These are phyloP conservation scores for Orcinus orca DNA, from an alignment of 2,113 vertebrate species.

Conservation along the genomic window DNA sequence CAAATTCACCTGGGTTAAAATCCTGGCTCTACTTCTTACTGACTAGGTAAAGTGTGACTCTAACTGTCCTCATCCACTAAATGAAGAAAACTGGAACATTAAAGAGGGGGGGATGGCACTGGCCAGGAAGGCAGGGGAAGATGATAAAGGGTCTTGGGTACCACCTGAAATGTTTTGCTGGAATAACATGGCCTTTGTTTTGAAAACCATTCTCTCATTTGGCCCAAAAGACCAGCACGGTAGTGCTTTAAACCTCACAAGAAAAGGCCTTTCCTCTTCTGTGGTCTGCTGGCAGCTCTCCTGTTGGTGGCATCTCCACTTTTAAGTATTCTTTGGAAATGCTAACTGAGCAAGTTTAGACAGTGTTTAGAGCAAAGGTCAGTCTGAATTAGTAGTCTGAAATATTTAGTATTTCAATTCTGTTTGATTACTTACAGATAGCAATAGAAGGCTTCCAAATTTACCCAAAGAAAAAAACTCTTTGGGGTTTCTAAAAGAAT, in stretches of 20 bases:
- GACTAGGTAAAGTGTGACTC: not conserved
- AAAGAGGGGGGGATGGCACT: not conserved
- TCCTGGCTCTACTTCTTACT: not conserved
- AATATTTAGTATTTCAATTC: constrained; percentile 7
- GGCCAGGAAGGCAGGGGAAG: not conserved
- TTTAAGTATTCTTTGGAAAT: not conserved
- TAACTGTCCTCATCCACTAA: not conserved
- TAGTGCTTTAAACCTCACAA: not conserved
- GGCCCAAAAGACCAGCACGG: not conserved
- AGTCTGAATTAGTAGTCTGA: not conserved
- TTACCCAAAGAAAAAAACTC: not conserved
- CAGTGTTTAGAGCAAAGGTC: constrained; percentile 21
- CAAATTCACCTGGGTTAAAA: not conserved
- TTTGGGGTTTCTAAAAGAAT: not conserved
- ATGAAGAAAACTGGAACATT: not conserved
- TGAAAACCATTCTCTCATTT: constrained; percentile 21
- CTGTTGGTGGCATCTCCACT: not conserved
- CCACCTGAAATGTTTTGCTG: not conserved
- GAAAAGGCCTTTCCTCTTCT: not conserved
- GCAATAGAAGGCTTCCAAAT: not conserved
- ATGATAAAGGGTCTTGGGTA: not conserved
- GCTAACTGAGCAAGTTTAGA: not conserved
- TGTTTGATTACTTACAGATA: not conserved
- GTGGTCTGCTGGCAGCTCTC: not conserved
- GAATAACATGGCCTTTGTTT: not conserved